Percentiles rank a stretch among this genome's conserved stretches.
phyloP scores from a whole-genome alignment of 2,113 vertebrate species.

The Salvelinus sp. region DNA sequence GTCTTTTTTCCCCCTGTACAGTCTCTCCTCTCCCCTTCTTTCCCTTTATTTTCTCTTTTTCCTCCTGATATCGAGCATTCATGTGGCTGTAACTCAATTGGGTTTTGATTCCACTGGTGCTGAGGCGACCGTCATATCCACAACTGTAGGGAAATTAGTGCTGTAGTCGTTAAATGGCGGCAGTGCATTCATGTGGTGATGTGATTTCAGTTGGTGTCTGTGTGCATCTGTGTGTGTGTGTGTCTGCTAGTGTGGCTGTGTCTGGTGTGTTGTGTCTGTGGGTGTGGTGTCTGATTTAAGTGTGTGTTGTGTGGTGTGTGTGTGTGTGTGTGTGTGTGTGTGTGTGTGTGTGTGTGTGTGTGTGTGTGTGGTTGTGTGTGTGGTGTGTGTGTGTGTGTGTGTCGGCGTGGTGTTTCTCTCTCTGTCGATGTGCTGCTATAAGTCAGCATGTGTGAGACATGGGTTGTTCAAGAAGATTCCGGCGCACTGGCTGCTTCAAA shows the following conservation, averaged over 20 bases:
- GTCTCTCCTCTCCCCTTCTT: too few relatives aligned
- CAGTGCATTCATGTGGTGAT: conserved; percentile 17
- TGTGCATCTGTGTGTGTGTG: neutral
- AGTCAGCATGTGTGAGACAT: too few relatives aligned
- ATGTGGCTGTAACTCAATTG: conserved; percentile 37
- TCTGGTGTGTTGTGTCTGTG: neutral
- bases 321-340: too few relatives aligned
- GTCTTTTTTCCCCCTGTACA: too few relatives aligned
- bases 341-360: too few relatives aligned
- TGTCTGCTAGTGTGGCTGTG: neutral
- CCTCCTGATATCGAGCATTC: neutral
- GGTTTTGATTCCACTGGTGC: conserved; percentile 21
- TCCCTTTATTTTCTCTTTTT: neutral
- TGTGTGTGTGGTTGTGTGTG: too few relatives aligned
- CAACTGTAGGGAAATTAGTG: conserved; percentile 37
- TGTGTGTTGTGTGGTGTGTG: too few relatives aligned
- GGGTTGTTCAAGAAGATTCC: too few relatives aligned
- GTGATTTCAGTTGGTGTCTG: conserved; percentile 14
- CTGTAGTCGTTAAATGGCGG: conserved; percentile 27
- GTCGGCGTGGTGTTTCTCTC: too few relatives aligned
- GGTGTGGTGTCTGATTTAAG: too few relatives aligned
- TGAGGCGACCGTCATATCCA: conserved; percentile 23
- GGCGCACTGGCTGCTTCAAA: too few relatives aligned
- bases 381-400: too few relatives aligned
- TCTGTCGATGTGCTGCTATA: neutral